Evolutionary conservation across 2,113 vertebrate genomes (phyloP).

Genomic region (Spizaetus ornatus): DNA sequence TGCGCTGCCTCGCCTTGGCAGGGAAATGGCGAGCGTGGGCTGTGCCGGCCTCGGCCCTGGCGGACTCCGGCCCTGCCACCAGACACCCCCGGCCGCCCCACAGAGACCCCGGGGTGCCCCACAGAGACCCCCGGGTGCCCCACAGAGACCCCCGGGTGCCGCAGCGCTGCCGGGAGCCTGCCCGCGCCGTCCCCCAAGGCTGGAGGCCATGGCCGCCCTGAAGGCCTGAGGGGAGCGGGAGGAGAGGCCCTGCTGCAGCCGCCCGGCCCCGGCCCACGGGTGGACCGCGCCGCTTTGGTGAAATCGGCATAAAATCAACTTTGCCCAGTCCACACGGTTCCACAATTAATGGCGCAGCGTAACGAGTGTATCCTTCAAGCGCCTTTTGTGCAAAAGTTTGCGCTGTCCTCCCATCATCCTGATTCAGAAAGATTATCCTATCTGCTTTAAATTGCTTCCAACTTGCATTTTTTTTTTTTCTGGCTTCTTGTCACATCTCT

Average conservation of each 20-base stretch:
- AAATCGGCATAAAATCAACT: background rate
- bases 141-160: accelerated
- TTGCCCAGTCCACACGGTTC: background rate
- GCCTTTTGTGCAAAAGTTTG: background rate
- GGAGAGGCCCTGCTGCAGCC: background rate
- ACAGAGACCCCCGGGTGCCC: accelerated
- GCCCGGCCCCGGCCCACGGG: background rate
- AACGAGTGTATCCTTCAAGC: background rate
- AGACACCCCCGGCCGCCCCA: background rate
- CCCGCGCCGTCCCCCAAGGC: background rate
- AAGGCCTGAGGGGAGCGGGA: background rate
- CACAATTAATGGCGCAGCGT: accelerated
- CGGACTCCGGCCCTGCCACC: accelerated
- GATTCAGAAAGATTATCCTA: background rate
- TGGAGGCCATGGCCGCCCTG: background rate
- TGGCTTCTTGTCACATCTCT: background rate
- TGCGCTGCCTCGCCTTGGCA: background rate
- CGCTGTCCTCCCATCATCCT: background rate
- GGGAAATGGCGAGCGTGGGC: accelerated
- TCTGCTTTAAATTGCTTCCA: background rate
- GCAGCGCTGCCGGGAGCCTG: background rate
- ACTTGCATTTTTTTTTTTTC: background rate
- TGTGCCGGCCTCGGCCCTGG: background rate
- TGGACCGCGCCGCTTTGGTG: background rate
- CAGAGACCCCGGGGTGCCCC: background rate